phyloP scores from a whole-genome alignment of 2,888 invertebrate species.

The Papilio demoleus region DNA sequence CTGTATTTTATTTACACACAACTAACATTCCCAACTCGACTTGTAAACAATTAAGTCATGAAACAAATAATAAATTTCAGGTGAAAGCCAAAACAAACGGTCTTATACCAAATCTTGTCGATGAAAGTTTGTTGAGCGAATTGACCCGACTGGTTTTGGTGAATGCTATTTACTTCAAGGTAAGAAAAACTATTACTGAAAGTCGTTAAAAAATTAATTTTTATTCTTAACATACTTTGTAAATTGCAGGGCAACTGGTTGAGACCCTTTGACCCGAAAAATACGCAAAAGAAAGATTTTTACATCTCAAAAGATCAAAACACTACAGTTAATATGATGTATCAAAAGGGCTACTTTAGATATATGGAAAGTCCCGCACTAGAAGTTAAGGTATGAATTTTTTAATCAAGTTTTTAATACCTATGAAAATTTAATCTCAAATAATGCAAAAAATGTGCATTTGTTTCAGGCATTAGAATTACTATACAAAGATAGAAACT shows the following conservation, averaged over 20 bases:
- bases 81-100: conserved; percentile 53
- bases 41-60: too few species aligned
- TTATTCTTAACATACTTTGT: not conserved
- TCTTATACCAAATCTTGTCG: conserved; percentile 56
- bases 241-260: conserved; percentile 51
- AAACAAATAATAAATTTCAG: conserved; percentile 48
- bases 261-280: conserved; percentile 47
- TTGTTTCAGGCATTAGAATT: conserved; percentile 54
- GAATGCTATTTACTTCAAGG: conserved; percentile 60
- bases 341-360: conserved; percentile 45
- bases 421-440: not conserved
- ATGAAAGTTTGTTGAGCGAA: conserved; percentile 46
- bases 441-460: conserved; percentile 45
- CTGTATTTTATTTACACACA: too few species aligned
- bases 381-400: conserved; percentile 40
- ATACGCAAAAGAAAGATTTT: conserved; percentile 49
- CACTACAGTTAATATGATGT: conserved; percentile 49
- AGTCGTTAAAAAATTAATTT: not conserved
- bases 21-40: too few species aligned
- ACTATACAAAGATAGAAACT: conserved; percentile 51
- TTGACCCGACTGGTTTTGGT: conserved; percentile 54
- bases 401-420: not conserved
- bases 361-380: conserved; percentile 42
- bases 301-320: conserved; percentile 45
- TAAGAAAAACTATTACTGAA: conserved; percentile 30